phyloP scores from a whole-genome alignment of 1,140 invertebrate species.

The Drosophila asahinai region DNA sequence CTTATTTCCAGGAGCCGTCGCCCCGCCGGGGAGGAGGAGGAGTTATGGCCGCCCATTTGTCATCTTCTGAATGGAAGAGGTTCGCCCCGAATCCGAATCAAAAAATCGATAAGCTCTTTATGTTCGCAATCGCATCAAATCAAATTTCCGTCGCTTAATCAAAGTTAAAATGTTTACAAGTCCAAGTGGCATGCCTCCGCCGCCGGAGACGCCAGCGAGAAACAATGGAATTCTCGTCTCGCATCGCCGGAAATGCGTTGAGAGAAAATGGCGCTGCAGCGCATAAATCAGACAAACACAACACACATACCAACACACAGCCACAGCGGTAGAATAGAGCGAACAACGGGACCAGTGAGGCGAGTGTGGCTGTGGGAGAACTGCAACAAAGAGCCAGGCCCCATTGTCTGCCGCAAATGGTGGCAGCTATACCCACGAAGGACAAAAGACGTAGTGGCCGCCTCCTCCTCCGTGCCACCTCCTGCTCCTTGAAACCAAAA shows the following conservation, averaged over 20 bases:
- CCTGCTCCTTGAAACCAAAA: slow-evolving; percentile 35
- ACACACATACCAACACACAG: slow-evolving; percentile 9
- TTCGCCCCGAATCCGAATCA: slow-evolving; percentile 20
- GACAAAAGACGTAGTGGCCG: neutral
- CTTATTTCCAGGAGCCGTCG: slow-evolving; percentile 17
- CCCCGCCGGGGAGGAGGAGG: neutral
- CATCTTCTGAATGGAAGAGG: slow-evolving; percentile 49
- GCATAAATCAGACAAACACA: slow-evolving; percentile 67
- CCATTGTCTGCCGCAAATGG: slow-evolving; percentile 67
- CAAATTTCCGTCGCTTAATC: slow-evolving; percentile 79
- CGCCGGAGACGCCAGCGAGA: slow-evolving; percentile 24
- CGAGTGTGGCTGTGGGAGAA: neutral
- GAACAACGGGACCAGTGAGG: slow-evolving; percentile 37
- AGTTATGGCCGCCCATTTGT: slow-evolving; percentile 69
- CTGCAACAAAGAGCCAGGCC: slow-evolving; percentile 55
- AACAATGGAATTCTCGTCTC: slow-evolving; percentile 49
- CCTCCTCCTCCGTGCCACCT: neutral
- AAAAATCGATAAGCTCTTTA: slow-evolving; percentile 67
- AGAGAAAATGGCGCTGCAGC: slow-evolving; percentile 68
- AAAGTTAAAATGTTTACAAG: slow-evolving; percentile 72
- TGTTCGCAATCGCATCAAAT: slow-evolving; percentile 68
- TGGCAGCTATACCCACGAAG: slow-evolving; percentile 28
- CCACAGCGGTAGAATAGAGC: slow-evolving; percentile 13
- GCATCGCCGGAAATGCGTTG: slow-evolving; percentile 71
- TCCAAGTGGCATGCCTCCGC: slow-evolving; percentile 37